A percentile compares a stretch with the other conserved stretches of the same genome.
phyloP scores from a whole-genome alignment of 2,797 vertebrate species.

The Pogonophryne albipinna region DNA sequence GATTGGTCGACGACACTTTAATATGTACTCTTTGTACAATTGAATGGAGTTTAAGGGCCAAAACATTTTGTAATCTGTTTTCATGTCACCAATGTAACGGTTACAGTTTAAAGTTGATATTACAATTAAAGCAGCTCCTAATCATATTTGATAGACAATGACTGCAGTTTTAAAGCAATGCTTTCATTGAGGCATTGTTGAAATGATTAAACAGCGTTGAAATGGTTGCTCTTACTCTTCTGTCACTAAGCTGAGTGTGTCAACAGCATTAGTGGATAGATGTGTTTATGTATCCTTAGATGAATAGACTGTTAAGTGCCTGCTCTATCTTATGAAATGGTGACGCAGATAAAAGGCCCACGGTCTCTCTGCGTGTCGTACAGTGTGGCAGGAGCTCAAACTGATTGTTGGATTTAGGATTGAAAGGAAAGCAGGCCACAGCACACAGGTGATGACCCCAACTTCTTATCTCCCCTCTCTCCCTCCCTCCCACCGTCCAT shows the following conservation, averaged over 20 bases:
- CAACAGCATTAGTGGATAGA: not conserved
- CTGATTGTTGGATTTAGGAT: constrained; percentile 63
- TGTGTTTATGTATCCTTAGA: too few relatives aligned
- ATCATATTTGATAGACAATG: not conserved
- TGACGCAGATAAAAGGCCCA: not conserved
- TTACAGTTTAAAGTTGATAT: too few relatives aligned
- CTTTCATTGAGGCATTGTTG: not conserved
- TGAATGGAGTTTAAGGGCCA: not conserved
- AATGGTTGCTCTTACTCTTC: not conserved
- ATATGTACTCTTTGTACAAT: too few relatives aligned
- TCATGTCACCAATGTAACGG: not conserved
- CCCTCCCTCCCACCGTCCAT: constrained; percentile 10
- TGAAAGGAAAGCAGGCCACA: constrained; percentile 53
- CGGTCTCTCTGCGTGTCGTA: not conserved
- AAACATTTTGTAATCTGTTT: not conserved
- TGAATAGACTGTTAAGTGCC: not conserved
- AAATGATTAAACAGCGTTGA: not conserved
- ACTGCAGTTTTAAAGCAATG: not conserved
- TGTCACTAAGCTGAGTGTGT: not conserved
- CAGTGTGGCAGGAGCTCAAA: constrained; percentile 44
- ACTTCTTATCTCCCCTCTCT: constrained; percentile 60
- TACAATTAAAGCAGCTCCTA: not conserved
- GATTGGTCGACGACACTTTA: too few relatives aligned
- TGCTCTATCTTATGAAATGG: not conserved
- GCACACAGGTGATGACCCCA: constrained; percentile 60